phyloP scores from a whole-genome alignment of 2,113 vertebrate species.

The Otolemur garnettii region DNA sequence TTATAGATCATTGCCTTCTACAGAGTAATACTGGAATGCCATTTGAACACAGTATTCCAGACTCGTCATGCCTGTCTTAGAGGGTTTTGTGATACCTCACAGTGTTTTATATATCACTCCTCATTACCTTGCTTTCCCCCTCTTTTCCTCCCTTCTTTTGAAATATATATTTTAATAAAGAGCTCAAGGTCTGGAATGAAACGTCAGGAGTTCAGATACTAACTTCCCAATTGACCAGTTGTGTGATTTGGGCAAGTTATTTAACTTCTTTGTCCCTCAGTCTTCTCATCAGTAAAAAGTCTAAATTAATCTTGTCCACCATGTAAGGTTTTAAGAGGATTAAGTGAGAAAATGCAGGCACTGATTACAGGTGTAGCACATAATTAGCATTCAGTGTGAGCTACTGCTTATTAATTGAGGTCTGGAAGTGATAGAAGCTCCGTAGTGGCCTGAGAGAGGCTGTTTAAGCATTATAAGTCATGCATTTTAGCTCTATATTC shows the following conservation, averaged over 20 bases:
- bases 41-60: neutral
- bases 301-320: neutral
- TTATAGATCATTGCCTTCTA: neutral
- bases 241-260: neutral
- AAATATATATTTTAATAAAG: neutral
- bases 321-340: neutral
- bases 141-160: neutral
- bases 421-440: neutral
- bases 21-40: neutral
- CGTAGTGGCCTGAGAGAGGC: neutral
- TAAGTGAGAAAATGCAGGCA: neutral
- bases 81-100: neutral
- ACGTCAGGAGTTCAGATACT: neutral
- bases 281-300: neutral
- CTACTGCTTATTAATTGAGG: neutral
- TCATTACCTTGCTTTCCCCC: neutral
- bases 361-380: neutral
- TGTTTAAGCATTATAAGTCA: neutral
- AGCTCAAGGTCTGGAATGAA: neutral
- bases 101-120: neutral
- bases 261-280: neutral
- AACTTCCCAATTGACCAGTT: neutral
- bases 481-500: neutral
- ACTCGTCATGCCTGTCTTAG: neutral
- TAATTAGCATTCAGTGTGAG: neutral